A percentile compares a stretch with the other conserved stretches of the same genome.
Conservation (phyloP, 2,797 vertebrate species). For the Erethizon dorsatum region DNA sequence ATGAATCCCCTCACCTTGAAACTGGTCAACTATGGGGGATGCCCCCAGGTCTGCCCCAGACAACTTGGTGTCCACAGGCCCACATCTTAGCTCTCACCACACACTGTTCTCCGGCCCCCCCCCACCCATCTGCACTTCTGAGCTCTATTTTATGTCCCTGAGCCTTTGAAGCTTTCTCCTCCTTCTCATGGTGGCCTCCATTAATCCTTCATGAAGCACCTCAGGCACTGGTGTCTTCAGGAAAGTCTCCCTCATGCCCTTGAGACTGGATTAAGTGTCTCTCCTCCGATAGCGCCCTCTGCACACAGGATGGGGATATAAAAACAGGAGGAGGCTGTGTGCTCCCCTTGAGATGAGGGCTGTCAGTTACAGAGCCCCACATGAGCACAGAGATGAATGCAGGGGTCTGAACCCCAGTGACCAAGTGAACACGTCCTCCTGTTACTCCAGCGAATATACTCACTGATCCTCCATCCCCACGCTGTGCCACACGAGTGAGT, state of each 20-base stretch:
- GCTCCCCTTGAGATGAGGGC: background rate
- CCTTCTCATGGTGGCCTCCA: background rate
- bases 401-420: background rate
- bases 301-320: rapidly evolving
- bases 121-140: rapidly evolving
- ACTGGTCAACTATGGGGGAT: background rate
- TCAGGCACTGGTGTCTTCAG: rapidly evolving
- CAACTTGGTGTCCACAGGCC: background rate
- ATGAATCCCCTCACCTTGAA: background rate
- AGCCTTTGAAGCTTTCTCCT: background rate
- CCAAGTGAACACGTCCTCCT: background rate
- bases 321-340: background rate
- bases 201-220: background rate
- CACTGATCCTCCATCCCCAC: background rate
- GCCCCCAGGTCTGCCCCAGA: background rate
- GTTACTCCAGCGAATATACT: too few relatives aligned
- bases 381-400: background rate
- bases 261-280: background rate
- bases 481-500: too few relatives aligned
- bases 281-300: background rate
- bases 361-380: too few relatives aligned
- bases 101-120: too few relatives aligned
- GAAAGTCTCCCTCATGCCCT: background rate
- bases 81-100: rapidly evolving
- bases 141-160: rapidly evolving